A percentile compares a stretch with the other conserved stretches of the same genome.
Evolutionary conservation across 2,888 invertebrate genomes (phyloP).

Genomic region (Hoplodrina ambigua): DNA sequence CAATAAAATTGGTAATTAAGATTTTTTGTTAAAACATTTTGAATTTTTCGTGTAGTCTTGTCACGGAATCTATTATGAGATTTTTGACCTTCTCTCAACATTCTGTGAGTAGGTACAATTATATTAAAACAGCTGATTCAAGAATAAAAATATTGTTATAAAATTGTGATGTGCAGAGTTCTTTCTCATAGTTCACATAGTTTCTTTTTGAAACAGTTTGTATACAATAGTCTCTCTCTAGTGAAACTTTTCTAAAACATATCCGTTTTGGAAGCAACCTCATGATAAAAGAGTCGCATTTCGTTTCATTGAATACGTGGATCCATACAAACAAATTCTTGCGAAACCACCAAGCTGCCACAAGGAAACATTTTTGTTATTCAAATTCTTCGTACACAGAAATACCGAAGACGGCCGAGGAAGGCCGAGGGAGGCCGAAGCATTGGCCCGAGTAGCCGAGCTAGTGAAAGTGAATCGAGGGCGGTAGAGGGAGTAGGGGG

Average conservation of each 20-base stretch:
- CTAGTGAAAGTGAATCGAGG: constrained; percentile 84
- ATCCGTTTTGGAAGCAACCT: constrained; percentile 39
- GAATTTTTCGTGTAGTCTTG: constrained; percentile 26
- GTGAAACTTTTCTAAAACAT: constrained; percentile 44
- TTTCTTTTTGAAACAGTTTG: constrained; percentile 41
- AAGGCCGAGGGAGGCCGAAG: constrained; percentile 73
- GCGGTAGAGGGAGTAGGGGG: constrained; percentile 63
- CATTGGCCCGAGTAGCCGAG: constrained; percentile 72
- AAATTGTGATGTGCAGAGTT: constrained; percentile 19
- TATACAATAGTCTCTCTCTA: constrained; percentile 21
- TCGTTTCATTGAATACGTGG: constrained; percentile 54
- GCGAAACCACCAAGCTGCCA: constrained; percentile 59
- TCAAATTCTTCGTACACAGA: constrained; percentile 63
- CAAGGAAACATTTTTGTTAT: constrained; percentile 66
- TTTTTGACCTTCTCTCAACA: constrained; percentile 23
- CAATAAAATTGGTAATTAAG: constrained; percentile 12
- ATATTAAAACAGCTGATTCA: constrained; percentile 3
- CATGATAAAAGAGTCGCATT: constrained; percentile 44
- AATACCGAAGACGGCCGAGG: constrained; percentile 75
- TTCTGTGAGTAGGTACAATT: not conserved
- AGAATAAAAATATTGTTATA: constrained; percentile 1
- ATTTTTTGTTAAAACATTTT: constrained; percentile 9
- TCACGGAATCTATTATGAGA: constrained; percentile 25
- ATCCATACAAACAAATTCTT: constrained; percentile 60
- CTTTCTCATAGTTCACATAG: constrained; percentile 31